Evolutionary conservation across 2,888 invertebrate species (phyloP).

Genomic region (Reticulitermes lucifugus): DNA sequence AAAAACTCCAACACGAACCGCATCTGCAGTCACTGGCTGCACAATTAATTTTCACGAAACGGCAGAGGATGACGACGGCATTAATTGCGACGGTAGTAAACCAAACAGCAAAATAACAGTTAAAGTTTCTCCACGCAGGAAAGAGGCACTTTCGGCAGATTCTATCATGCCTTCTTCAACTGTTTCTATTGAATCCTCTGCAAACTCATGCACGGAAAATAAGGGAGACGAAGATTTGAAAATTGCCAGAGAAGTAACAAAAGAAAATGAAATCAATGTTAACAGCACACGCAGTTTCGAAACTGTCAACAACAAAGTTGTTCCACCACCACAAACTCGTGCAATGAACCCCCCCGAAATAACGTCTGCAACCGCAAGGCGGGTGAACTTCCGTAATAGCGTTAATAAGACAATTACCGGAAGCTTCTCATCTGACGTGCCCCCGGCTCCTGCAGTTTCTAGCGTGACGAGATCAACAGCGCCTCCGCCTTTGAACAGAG

Average conservation of each 20-base stretch:
- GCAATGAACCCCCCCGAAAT: neutral
- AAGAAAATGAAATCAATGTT: neutral
- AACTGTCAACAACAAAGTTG: neutral
- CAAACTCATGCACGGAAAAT: neutral
- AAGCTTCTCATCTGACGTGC: slow-evolving; percentile 47
- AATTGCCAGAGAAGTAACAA: neutral
- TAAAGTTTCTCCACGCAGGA: neutral
- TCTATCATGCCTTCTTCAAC: neutral
- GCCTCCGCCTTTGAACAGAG: neutral
- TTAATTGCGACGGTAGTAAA: too few relatives aligned
- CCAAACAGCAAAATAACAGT: neutral
- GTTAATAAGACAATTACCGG: slow-evolving; percentile 47
- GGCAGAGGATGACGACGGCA: too few relatives aligned
- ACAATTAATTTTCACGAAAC: too few relatives aligned
- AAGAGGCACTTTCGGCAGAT: neutral
- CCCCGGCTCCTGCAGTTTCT: slow-evolving; percentile 12
- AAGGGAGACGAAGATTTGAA: neutral
- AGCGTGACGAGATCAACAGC: slow-evolving; percentile 5
- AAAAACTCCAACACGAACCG: too few relatives aligned
- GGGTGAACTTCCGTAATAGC: slow-evolving; percentile 54
- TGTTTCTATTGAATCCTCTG: neutral
- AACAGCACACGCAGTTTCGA: neutral
- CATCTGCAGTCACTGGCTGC: too few relatives aligned
- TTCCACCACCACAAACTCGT: neutral
- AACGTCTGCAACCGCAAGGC: slow-evolving; percentile 50